These are phyloP conservation scores for Pachyseris speciosa DNA, from an alignment of 64 coral and sea anemone species.

Conservation along the genomic window DNA sequence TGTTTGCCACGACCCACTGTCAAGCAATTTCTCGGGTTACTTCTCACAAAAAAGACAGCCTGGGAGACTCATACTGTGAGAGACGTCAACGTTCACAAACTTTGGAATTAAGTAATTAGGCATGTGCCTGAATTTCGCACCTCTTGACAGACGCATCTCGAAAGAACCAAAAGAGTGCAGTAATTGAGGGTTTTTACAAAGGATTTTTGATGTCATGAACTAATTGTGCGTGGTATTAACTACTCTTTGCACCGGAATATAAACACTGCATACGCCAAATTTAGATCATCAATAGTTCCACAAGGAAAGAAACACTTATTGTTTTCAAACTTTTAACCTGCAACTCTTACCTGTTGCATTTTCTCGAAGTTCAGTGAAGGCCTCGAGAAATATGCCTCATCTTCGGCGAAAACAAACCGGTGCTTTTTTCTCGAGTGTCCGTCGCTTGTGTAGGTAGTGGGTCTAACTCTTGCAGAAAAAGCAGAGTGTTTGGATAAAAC, in stretches of 20 bases:
- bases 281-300: neutral
- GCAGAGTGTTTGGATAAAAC: slow-evolving; percentile 87
- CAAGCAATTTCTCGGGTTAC: neutral
- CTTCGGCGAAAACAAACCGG: slow-evolving; percentile 71
- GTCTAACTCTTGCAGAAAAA: slow-evolving; percentile 81
- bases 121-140: neutral
- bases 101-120: neutral
- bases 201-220: neutral
- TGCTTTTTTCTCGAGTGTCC: slow-evolving; percentile 95
- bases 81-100: neutral
- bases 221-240: neutral
- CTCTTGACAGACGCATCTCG: slow-evolving; percentile 12
- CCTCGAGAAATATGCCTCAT: slow-evolving; percentile 60
- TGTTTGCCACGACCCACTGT: neutral
- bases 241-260: neutral
- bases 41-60: neutral
- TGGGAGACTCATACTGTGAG: neutral
- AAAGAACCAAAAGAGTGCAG: neutral
- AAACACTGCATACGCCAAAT: neutral
- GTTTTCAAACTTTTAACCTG: neutral
- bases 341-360: slow-evolving; percentile 93
- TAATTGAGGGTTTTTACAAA: neutral
- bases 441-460: slow-evolving; percentile 38
- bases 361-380: slow-evolving; percentile 98
- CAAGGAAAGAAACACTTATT: neutral